Evolutionary conservation across 2,113 vertebrate species (phyloP), one percentile per base, ranked within the genome.

Genomic region (Nannobrachium achirus): DNA sequence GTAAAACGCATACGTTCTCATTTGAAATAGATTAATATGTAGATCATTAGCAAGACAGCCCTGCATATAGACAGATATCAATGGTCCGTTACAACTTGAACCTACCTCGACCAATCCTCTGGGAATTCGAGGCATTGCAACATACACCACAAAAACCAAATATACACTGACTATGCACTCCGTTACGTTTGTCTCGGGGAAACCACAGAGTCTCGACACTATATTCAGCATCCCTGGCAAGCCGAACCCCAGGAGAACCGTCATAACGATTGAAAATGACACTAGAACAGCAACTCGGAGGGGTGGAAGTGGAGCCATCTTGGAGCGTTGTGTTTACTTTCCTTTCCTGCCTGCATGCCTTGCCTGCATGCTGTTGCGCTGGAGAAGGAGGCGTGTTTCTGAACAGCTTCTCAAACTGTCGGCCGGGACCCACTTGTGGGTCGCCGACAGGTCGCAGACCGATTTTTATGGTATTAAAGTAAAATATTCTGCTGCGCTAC

Each of bases 61-160:
- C 10, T 5, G 1, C 10, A 2, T 8, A 53, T 19, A 55, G 1
- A 20, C 51, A 33, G 20, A 38, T 56, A 39, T 2, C 13, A 44
- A 4, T 6, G 6, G 10, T 14, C 14, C 8, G 10, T 9, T 52
- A 19, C 39, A 11, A 15, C 14, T 0, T 63, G 25, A 7, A 2
- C 80, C 76, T 89, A 95, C 95, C 88, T 92, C 83, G 46, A 93
- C 76, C 18, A 80, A 52, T 19, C 93, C 94, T 66, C 94, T 86
- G 0, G 92, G 91, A 8, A 94, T 50, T 0, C 85, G 71, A n/a
- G 93, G 91, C 46, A 86, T 80, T 20, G 92, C 91, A 8, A 89
- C 72, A 13, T 84, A 91, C 58, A 91, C 2, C 20, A 94, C 91
- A 50, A 93, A 93, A 4, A 83, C 4, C 14, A 81, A 73, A 66